Evolutionary conservation across 2,113 vertebrate species (phyloP).

Genomic region (Nibea coibor): DNA sequence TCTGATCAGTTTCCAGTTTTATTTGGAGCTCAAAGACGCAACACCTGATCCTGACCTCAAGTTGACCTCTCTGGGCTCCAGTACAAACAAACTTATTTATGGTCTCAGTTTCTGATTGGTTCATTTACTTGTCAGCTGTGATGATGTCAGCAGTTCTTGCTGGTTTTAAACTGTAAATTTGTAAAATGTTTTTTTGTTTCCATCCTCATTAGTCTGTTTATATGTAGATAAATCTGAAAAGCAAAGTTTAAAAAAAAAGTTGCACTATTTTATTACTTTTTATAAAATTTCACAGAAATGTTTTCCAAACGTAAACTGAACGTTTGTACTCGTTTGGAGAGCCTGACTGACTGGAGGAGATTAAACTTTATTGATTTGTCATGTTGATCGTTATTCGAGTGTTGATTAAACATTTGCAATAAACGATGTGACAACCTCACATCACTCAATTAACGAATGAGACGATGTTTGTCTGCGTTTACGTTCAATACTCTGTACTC

Average conservation of each 20-base stretch:
- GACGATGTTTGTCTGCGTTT: too few relatives aligned
- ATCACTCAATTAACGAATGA: too few relatives aligned
- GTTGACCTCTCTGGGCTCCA: conserved; percentile 12
- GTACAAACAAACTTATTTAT: conserved; percentile 1
- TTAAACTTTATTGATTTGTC: conserved; percentile 44
- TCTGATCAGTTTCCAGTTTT: too few relatives aligned
- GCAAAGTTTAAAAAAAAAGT: conserved; percentile 76
- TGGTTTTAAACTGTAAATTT: conserved; percentile 85
- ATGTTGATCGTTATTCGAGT: conserved; percentile 38
- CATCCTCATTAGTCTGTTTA: conserved; percentile 75
- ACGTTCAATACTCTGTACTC: too few relatives aligned
- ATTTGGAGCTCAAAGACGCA: too few relatives aligned
- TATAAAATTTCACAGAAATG: conserved; percentile 72
- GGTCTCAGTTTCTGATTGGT: conserved; percentile 1
- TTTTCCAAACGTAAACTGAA: conserved; percentile 59
- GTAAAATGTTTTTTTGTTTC: conserved; percentile 80
- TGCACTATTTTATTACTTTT: conserved; percentile 88
- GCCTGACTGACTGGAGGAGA: conserved; percentile 42
- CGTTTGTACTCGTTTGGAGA: conserved; percentile 63
- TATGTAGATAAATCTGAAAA: conserved; percentile 82
- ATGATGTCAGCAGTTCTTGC: conserved; percentile 30
- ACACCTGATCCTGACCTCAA: background rate
- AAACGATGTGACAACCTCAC: conserved; percentile 53
- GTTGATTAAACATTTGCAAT: conserved; percentile 61
- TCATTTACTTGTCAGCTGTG: conserved; percentile 13